Conservation (phyloP, 1,140 invertebrate species). For the Drosophila ananassae region DNA sequence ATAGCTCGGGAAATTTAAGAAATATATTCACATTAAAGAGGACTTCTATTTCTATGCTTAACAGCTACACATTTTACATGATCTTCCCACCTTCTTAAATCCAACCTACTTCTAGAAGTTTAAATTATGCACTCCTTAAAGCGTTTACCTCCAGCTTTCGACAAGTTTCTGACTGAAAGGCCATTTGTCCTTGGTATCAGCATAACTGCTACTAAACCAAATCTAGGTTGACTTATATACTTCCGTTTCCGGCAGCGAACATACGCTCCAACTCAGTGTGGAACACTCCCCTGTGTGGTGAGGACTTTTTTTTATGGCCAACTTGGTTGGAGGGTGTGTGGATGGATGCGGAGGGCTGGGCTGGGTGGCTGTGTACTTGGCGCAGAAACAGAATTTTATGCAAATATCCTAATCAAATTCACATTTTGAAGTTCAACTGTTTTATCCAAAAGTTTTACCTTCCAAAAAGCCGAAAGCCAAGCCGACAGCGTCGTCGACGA, state of each 20-base stretch:
- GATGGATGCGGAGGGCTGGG: conserved; percentile 3
- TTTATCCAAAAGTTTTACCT: conserved; percentile 82
- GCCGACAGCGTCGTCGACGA: conserved; percentile 43
- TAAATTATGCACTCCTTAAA: conserved; percentile 27
- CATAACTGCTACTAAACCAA: conserved; percentile 50
- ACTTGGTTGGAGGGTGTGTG: conserved; percentile 7
- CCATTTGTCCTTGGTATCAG: conserved; percentile 54
- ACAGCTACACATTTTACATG: neutral
- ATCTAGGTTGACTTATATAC: conserved; percentile 55
- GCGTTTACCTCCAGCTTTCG: conserved; percentile 22
- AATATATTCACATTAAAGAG: too few relatives aligned
- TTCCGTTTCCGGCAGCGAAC: conserved; percentile 50
- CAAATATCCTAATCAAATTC: conserved; percentile 84
- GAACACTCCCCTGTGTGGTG: conserved; percentile 14
- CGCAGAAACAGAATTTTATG: conserved; percentile 83
- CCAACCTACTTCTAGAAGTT: conserved; percentile 10
- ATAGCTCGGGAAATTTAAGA: too few relatives aligned
- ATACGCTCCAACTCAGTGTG: conserved; percentile 39
- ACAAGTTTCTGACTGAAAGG: conserved; percentile 50
- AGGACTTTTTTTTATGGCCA: conserved; percentile 36
- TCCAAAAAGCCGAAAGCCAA: conserved; percentile 30
- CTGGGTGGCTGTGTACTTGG: conserved; percentile 55
- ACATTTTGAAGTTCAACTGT: conserved; percentile 83
- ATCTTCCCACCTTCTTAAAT: neutral
- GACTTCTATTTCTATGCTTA: too few relatives aligned